Evolutionary conservation across 1,140 invertebrate species (phyloP), one percentile per base, ranked within the genome.

Genomic region (Zaprionus lachaisei): DNA sequence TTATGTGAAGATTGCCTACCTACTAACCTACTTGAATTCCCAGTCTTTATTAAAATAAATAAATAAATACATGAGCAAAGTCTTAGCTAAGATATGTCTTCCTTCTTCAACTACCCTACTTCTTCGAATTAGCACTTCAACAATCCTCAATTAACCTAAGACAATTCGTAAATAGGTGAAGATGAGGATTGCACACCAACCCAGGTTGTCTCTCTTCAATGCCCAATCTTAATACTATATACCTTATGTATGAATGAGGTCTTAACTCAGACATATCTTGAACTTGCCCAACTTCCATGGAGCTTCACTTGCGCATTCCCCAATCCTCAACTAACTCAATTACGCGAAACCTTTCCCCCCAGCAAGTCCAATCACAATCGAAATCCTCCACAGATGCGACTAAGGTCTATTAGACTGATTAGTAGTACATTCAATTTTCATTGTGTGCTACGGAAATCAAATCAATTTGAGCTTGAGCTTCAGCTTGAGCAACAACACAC

Each of bases 391-490:
- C 6, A 47, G 41, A 47, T 47, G 41, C 41, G 1, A 47, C n/a
- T 17, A 3, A 3, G n/a, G 6, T 51, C 47, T 51, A 51, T 51
- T 51, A 51, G 20, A 24, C 47, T 24, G 47, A 51, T 51, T 51
- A 51, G 38, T 41, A 49, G 47, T 51, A 5, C 20, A 51, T 12
- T 17, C 15, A 47, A 9, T 47, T 51, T 51, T 51, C 20, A 51
- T 51, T 51, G 47, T 58, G 31, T 58, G 31, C 2, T 20, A 37
- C n/a, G 56, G 20, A 58, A 58, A 58, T 58, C 31, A 22, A 34
- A 58, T 57, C 54, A 67, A 62, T 56, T 76, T 65, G 11, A 12
- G 22, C 20, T 51, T 24, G 11, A 41, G 57, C 31, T 51, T 24
- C 0, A 41, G 57, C 24, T 58, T 72, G 70, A 34, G 31, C 31